These are phyloP conservation scores for Ageneiosus marmoratus DNA, from an alignment of 2,113 vertebrate species.

Conservation along the genomic window DNA sequence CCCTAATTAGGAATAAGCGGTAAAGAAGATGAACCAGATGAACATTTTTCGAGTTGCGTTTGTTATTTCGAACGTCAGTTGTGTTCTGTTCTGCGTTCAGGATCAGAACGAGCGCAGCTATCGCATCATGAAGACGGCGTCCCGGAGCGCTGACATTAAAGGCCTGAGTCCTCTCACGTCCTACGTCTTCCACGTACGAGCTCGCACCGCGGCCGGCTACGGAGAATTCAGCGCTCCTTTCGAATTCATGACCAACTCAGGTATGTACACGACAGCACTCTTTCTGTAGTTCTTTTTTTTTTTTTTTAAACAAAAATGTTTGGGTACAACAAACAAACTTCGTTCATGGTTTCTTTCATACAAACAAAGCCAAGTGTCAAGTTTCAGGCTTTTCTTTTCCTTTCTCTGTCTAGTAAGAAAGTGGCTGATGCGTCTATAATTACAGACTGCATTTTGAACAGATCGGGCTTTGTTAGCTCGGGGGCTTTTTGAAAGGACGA, in stretches of 20 bases:
- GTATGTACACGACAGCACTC: slow-evolving; percentile 61
- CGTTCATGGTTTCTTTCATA: not conserved
- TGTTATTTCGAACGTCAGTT: not conserved
- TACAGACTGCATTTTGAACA: slow-evolving; percentile 35
- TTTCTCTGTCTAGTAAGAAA: not conserved
- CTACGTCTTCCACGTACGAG: slow-evolving; percentile 94
- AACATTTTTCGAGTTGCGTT: not conserved
- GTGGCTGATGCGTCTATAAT: slow-evolving; percentile 38
- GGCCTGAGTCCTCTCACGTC: slow-evolving; percentile 92
- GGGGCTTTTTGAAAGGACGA: slow-evolving; percentile 13
- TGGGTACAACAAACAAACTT: not conserved
- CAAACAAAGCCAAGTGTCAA: slow-evolving; percentile 28
- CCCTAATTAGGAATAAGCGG: too few species aligned
- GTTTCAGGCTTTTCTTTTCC: slow-evolving; percentile 21
- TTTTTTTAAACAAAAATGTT: not conserved
- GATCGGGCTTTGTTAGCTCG: slow-evolving; percentile 25
- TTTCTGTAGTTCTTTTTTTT: not conserved
- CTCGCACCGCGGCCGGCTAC: slow-evolving; percentile 92
- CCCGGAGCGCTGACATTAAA: slow-evolving; percentile 86
- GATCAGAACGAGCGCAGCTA: slow-evolving; percentile 96
- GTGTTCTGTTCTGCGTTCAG: slow-evolving; percentile 66
- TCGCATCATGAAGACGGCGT: slow-evolving; percentile 90
- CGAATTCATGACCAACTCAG: slow-evolving; percentile 95
- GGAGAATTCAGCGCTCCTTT: slow-evolving; percentile 92
- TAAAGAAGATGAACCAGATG: too few species aligned